Evolutionary conservation across 1,140 invertebrate species (phyloP).

Genomic region (Mylabris phalerata): DNA sequence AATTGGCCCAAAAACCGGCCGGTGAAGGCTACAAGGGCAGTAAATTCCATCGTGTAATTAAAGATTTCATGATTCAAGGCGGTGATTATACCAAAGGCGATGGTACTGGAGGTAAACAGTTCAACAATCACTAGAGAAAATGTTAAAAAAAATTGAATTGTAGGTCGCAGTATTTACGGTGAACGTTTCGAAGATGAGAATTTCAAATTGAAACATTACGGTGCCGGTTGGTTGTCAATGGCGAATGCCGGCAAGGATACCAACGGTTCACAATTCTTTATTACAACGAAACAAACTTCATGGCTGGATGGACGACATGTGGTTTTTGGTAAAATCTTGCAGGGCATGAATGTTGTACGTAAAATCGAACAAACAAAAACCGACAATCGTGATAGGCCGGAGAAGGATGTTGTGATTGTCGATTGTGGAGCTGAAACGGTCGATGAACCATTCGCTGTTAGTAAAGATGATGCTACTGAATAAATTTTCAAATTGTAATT

Average conservation of each 20-base stretch:
- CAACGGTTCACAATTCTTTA: constrained; percentile 98
- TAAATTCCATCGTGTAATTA: constrained; percentile 89
- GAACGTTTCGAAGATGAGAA: constrained; percentile 93
- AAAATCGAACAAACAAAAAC: constrained; percentile 76
- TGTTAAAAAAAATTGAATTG: constrained; percentile 12
- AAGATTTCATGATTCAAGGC: constrained; percentile 94
- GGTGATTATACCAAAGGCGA: constrained; percentile 90
- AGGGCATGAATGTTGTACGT: constrained; percentile 84
- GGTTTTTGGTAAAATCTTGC: constrained; percentile 92
- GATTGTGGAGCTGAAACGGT: constrained; percentile 65
- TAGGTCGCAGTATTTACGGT: constrained; percentile 88
- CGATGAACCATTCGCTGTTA: constrained; percentile 69
- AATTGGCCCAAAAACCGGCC: constrained; percentile 68
- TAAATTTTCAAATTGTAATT: constrained; percentile 38
- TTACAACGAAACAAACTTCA: constrained; percentile 82
- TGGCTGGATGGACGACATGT: constrained; percentile 97
- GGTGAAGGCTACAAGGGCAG: constrained; percentile 84
- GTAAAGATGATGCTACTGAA: constrained; percentile 71
- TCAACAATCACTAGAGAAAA: not conserved
- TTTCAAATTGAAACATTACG: constrained; percentile 96
- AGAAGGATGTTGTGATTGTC: constrained; percentile 71
- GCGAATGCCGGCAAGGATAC: constrained; percentile 95
- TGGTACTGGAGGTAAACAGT: constrained; percentile 71
- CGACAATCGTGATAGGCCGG: constrained; percentile 68
- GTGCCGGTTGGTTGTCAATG: constrained; percentile 94